phyloP scores from a whole-genome alignment of 2,797 vertebrate species.

The Bradypodion pumilum region DNA sequence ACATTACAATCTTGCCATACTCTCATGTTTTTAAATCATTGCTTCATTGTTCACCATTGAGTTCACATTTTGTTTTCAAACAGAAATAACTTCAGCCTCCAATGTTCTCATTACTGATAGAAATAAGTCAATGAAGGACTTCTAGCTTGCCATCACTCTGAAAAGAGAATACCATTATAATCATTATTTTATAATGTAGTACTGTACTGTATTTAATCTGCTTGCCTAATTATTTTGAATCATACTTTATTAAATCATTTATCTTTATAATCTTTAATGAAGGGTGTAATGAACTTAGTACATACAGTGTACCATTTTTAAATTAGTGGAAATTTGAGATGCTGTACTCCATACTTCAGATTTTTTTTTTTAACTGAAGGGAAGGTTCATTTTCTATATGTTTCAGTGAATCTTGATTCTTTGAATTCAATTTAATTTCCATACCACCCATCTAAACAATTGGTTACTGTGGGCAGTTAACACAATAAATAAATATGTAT shows the following conservation, averaged over 20 bases:
- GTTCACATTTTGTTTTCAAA: slow-evolving; percentile 12
- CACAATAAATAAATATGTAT: no score
- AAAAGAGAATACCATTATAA: slow-evolving; percentile 27
- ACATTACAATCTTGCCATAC: background rate
- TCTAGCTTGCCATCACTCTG: slow-evolving; percentile 25
- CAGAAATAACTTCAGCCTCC: background rate
- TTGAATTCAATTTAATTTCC: no score
- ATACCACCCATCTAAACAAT: no score
- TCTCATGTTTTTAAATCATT: background rate
- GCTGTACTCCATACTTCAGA: slow-evolving; percentile 10
- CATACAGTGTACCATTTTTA: slow-evolving; percentile 36
- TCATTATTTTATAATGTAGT: slow-evolving; percentile 51
- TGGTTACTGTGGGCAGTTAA: no score
- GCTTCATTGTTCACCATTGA: background rate
- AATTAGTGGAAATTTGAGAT: slow-evolving; percentile 2
- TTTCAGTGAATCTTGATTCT: background rate
- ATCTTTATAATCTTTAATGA: slow-evolving; percentile 67
- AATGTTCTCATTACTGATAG: background rate
- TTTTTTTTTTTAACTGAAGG: slow-evolving; percentile 22
- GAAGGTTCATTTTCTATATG: background rate
- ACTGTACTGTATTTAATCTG: slow-evolving; percentile 47
- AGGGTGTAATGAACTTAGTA: slow-evolving; percentile 50
- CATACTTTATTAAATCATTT: slow-evolving; percentile 57
- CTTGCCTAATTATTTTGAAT: slow-evolving; percentile 63
- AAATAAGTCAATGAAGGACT: slow-evolving; percentile 20